A percentile compares a stretch with the other conserved stretches of the same genome.
Conservation (phyloP, 2,888 invertebrate species). For the Poecilus cupreus region DNA sequence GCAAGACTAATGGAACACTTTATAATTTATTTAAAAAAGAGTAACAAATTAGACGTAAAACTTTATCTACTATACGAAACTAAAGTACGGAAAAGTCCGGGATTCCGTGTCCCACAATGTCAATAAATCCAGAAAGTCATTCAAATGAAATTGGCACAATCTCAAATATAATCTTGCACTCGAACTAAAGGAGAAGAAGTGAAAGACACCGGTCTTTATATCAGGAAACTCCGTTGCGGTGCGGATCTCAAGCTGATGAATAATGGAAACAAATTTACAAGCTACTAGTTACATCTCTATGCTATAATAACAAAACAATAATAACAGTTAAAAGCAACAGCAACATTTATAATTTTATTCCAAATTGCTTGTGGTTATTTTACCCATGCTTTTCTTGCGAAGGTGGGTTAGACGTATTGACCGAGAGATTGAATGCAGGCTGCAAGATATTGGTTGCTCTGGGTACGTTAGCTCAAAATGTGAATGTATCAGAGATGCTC, state of each 20-base stretch:
- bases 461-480: too few relatives aligned
- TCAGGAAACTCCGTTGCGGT: slow-evolving; percentile 6
- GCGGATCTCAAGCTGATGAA: slow-evolving; percentile 27
- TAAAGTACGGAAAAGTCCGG: slow-evolving; percentile 33
- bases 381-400: too few relatives aligned
- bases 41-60: slow-evolving; percentile 50
- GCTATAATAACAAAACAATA: neutral
- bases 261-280: slow-evolving; percentile 45
- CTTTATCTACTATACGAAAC: slow-evolving; percentile 39
- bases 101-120: slow-evolving; percentile 50
- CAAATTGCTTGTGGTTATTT: too few relatives aligned
- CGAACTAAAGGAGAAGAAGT: slow-evolving; percentile 31
- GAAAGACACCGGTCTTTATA: slow-evolving; percentile 42
- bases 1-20: slow-evolving; percentile 18
- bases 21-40: slow-evolving; percentile 48
- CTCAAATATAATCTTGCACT: slow-evolving; percentile 64
- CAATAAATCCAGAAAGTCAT: slow-evolving; percentile 57
- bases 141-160: slow-evolving; percentile 65
- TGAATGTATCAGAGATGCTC: too few relatives aligned
- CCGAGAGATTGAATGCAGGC: too few relatives aligned
- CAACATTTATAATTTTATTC: neutral
- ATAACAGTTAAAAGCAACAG: neutral
- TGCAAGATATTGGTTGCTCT: too few relatives aligned
- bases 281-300: slow-evolving; percentile 7
- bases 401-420: too few relatives aligned